Evolutionary conservation across 2,797 vertebrate species (phyloP).

Genomic region (Varecia variegata): DNA sequence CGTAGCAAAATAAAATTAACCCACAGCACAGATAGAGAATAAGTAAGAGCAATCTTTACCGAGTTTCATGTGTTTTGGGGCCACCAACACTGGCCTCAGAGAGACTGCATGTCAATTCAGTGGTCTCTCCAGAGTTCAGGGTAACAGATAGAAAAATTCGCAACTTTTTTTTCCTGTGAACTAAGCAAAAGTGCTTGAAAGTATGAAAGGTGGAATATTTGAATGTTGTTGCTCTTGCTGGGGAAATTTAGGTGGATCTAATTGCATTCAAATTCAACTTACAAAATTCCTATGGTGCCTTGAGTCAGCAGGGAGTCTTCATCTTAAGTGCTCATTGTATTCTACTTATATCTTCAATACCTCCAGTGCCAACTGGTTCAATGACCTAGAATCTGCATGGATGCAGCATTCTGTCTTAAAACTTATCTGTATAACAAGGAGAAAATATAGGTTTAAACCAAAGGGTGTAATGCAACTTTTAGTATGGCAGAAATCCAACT

Average conservation of each 20-base stretch:
- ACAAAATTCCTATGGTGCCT: background rate
- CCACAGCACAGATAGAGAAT: background rate
- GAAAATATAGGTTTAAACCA: background rate
- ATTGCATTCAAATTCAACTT: background rate
- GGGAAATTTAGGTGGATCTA: background rate
- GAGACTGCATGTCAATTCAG: background rate
- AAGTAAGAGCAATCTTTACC: background rate
- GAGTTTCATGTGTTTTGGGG: background rate
- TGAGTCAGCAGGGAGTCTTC: background rate
- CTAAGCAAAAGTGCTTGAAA: background rate
- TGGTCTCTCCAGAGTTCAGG: background rate
- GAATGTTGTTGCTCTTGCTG: background rate
- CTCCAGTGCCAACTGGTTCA: background rate
- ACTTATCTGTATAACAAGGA: background rate
- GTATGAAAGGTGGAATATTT: background rate
- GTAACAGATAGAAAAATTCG: background rate
- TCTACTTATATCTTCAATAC: background rate
- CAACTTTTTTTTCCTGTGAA: background rate
- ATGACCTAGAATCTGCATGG: background rate
- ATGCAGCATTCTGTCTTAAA: background rate
- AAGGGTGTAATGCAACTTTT: background rate
- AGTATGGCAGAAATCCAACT: background rate
- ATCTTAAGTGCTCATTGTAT: background rate
- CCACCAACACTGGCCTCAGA: background rate
- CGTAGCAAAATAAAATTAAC: background rate